phyloP scores from a whole-genome alignment of 1,140 invertebrate species.

The Callitettix versicolor region DNA sequence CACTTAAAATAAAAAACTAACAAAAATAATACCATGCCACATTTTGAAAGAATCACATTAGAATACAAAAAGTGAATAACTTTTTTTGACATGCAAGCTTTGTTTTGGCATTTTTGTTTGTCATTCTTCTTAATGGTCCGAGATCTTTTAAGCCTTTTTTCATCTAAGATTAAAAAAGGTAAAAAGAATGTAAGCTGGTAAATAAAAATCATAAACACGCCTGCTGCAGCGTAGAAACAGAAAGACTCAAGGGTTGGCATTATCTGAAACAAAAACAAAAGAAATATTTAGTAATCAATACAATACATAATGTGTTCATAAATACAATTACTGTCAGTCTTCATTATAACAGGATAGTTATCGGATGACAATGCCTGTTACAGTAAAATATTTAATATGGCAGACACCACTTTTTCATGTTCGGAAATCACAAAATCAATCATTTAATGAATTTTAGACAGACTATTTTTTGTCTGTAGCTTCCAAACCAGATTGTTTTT shows the following conservation, averaged over 20 bases:
- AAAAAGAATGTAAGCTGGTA: slow-evolving; percentile 68
- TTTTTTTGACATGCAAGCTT: not conserved
- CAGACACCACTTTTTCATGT: no score
- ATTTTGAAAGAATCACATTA: slow-evolving; percentile 44
- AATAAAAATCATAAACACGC: slow-evolving; percentile 59
- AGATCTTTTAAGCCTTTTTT: slow-evolving; percentile 45
- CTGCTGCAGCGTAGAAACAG: slow-evolving; percentile 60
- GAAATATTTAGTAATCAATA: no score
- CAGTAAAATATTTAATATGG: no score
- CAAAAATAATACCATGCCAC: slow-evolving; percentile 39
- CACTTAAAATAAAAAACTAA: slow-evolving; percentile 1
- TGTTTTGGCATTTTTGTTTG: not conserved
- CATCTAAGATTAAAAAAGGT: slow-evolving; percentile 60
- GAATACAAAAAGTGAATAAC: slow-evolving; percentile 44
- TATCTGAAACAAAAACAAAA: slow-evolving; percentile 41
- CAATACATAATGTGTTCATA: no score
- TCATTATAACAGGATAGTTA: no score
- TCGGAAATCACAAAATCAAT: no score
- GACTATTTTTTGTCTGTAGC: no score
- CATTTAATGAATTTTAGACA: no score
- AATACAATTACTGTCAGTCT: no score
- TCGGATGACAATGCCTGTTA: no score
- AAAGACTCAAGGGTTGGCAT: slow-evolving; percentile 62
- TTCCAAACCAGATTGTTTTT: no score
- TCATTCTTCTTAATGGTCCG: slow-evolving; percentile 25